Evolutionary conservation across 2,113 vertebrate species (phyloP).

Genomic region (Lontra canadensis): DNA sequence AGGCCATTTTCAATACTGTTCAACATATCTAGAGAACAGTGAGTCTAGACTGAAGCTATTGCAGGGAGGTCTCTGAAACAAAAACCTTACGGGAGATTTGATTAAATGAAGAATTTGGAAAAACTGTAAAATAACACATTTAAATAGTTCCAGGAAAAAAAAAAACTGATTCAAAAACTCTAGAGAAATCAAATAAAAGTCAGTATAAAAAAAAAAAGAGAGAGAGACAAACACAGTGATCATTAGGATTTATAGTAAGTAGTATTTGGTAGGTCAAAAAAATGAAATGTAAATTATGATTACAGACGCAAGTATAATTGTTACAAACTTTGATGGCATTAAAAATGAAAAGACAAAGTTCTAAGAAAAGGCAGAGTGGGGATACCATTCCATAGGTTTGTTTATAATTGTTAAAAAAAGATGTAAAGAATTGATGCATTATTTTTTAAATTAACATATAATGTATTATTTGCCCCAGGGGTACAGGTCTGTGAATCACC

Average conservation of each 20-base stretch:
- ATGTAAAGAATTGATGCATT: neutral
- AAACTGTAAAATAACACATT: neutral
- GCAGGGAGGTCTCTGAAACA: neutral
- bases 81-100: neutral
- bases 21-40: neutral
- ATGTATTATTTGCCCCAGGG: too few relatives aligned
- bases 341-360: neutral
- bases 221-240: neutral
- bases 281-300: neutral
- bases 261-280: neutral
- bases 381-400: neutral
- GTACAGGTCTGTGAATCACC: too few relatives aligned
- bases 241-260: neutral
- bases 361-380: neutral
- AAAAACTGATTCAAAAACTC: neutral
- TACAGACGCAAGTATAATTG: neutral
- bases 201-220: neutral
- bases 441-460: too few relatives aligned
- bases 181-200: neutral
- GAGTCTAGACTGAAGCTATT: neutral
- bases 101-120: neutral
- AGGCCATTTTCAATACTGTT: neutral
- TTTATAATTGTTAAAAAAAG: neutral
- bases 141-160: neutral
- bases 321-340: neutral